phyloP scores from a whole-genome alignment of 2,113 vertebrate genomes.

The Notothenia rossii region DNA sequence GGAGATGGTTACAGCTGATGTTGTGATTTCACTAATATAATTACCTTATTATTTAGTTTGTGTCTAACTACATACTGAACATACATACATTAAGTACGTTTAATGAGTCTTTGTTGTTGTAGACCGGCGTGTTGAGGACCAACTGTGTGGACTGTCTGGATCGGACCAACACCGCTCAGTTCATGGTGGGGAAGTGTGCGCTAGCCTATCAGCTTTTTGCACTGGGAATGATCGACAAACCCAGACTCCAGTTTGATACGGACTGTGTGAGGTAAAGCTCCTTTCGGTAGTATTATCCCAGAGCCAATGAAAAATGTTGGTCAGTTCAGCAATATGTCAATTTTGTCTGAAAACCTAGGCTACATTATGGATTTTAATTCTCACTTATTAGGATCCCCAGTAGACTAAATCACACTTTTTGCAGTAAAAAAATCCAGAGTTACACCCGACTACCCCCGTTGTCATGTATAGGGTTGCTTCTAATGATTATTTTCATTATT shows the following conservation, averaged over 20 bases:
- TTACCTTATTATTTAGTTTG: neutral
- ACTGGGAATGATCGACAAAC: constrained; percentile 95
- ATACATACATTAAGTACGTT: neutral
- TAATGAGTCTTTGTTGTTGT: constrained; percentile 23
- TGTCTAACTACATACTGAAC: neutral
- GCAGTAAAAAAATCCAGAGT: neutral
- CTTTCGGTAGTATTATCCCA: neutral
- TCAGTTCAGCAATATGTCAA: neutral
- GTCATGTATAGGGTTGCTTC: neutral
- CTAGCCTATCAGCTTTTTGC: constrained; percentile 97
- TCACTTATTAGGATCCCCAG: neutral
- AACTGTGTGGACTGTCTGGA: constrained; percentile 98
- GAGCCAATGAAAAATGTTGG: neutral
- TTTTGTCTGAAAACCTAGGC: neutral
- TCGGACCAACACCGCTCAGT: constrained; percentile 96
- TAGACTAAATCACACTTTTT: neutral
- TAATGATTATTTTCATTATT: no score
- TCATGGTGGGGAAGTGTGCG: constrained; percentile 99
- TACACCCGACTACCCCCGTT: neutral
- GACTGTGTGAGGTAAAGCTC: constrained; percentile 92
- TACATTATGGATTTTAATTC: neutral
- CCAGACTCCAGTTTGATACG: constrained; percentile 96
- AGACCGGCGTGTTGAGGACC: constrained; percentile 96
- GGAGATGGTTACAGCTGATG: neutral
- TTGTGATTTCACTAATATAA: neutral